Evolutionary conservation across 2,113 vertebrate species (phyloP), one percentile per base, ranked within the genome.

Genomic region (Cathartes aura): DNA sequence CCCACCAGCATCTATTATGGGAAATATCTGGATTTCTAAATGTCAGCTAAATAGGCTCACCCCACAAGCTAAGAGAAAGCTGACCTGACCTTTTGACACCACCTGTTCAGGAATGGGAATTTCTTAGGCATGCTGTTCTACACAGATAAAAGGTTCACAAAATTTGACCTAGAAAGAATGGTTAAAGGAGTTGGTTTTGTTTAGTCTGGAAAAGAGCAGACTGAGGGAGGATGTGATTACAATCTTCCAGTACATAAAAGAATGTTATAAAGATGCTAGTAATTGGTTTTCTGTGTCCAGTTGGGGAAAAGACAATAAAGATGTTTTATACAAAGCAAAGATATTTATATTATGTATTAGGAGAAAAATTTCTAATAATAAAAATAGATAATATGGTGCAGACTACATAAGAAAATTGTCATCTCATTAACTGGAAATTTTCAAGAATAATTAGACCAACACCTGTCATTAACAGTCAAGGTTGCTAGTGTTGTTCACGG

Each of bases 91-190:
- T 95, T 91, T 75, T 91, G 86, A 89, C 86, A 89, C 73, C 81
- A 97, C 96, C 96, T 97, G 95, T 82, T 97, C 73, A 75, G 70
- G 52, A 96, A 67, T 43, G 72, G 58, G 87, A 92, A 48, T 48
- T 92, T 96, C 80, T 95, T 27, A 87, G 91, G 40, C 19, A 26
- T 32, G 27, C 64, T 92, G 24, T 81, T 93, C 86, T 79, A 40
- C 75, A 50, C 47, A 96, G 81, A 95, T 93, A 96, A 87, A 95
- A 82, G 24, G 83, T 96, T 96, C 93, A 95, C 87, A 84, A 82
- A 94, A 85, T 93, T 50, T 95, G 96, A 97, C 97, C 93, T 96
- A 95, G 81, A 96, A 97, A 95, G 91, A 94, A 95, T 96, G 81
- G 89, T 58, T 93, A 75, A 97, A 96, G 78, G 73, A 95, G 72